Evolutionary conservation across 1,140 invertebrate species (phyloP).

Genomic region (Drosophila orosa): DNA sequence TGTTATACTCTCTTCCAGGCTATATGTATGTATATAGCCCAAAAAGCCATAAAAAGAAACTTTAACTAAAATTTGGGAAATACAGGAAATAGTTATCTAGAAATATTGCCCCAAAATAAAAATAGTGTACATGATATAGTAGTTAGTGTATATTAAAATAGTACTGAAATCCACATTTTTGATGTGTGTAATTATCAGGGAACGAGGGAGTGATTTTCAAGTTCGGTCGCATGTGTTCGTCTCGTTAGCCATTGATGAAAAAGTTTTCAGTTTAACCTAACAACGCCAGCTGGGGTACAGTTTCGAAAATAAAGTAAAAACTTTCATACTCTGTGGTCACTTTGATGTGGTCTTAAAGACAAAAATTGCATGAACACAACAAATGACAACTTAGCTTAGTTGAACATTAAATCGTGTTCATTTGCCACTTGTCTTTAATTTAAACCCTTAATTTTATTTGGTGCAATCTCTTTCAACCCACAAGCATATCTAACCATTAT

Average conservation of each 20-base stretch:
- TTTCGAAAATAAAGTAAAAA: slow-evolving; percentile 19
- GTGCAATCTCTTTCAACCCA: neutral
- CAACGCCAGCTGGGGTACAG: slow-evolving; percentile 35
- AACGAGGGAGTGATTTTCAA: slow-evolving; percentile 23
- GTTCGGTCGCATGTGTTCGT: slow-evolving; percentile 39
- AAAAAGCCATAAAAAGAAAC: no score
- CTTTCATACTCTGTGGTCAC: slow-evolving; percentile 14
- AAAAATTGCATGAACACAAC: neutral
- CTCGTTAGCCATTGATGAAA: slow-evolving; percentile 48
- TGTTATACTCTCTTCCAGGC: no score
- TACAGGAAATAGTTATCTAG: no score
- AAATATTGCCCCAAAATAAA: no score
- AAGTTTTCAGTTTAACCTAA: slow-evolving; percentile 47
- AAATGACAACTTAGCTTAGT: neutral
- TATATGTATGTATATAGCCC: no score
- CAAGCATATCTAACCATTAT: neutral
- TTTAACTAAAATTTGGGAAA: no score
- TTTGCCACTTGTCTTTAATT: neutral
- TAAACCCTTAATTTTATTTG: neutral
- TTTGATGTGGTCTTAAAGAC: slow-evolving; percentile 12
- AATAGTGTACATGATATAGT: no score
- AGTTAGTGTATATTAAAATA: no score
- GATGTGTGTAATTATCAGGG: slow-evolving; percentile 25
- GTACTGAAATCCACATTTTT: slow-evolving; percentile 8
- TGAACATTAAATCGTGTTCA: neutral